Evolutionary conservation across 2,113 vertebrate species (phyloP), one percentile per base, ranked within the genome.

Genomic region (Aptenodytes forsteri): DNA sequence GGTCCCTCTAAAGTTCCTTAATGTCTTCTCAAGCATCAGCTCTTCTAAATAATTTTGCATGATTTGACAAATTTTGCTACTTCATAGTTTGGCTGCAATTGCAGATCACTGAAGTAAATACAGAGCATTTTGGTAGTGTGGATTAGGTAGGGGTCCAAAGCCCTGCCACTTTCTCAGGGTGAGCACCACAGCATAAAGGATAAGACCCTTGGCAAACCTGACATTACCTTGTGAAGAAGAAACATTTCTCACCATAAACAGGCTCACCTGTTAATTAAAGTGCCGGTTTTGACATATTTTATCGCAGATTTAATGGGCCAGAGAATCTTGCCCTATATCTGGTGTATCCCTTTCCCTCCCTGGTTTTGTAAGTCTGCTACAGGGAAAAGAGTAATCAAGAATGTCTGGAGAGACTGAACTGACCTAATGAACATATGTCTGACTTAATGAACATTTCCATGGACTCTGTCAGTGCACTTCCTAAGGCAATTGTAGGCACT

Each of bases 391-490:
- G 83, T 90, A 97, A 97, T 95, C 92, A 90, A 91, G 78, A 93
- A 64, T 50, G 75, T 91, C 94, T 93, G 69, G 81, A 80, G 69
- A 94, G 76, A 71, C 75, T 90, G 87, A 94, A 64, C 70, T 88
- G 93, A 96, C 92, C 88, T 96, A 95, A 96, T 87, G 95, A 97
- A 94, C 89, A 84, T 94, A 95, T 90, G 95, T 87, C 94, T 26
- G 83, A 95, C 86, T 83, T 97, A 97, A 97, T 93, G 75, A 87
- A 91, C 85, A 93, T 97, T 96, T 95, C 81, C 90, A 83, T 8
- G 58, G 83, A 89, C 89, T 90, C 79, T 89, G 88, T 90, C 96
- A 93, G 81, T 6, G 40, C 50, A 82, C 58, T 90, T 96, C 92
- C 96, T 96, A 67, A 98, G 97, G 95, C 97, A 87, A 95, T 64